Base-by-base conservation (phyloP, 2,888 invertebrate species). In the Nebria brevicollis region DNA sequence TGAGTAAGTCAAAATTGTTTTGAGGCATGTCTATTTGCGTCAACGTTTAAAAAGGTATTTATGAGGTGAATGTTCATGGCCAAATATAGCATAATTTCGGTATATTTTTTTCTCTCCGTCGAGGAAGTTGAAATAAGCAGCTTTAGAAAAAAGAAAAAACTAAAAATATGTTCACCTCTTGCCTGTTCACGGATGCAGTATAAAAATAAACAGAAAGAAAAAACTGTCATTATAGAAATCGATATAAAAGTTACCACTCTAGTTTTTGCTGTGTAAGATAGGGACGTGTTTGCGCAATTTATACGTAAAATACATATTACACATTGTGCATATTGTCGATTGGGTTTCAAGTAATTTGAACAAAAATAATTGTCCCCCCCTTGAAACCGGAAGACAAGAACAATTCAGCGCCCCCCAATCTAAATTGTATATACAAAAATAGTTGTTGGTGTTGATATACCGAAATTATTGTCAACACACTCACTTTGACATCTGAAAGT, bases 141-240 rank as follows among this genome's bases (percentile, higher is more conserved):
- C 25, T 70, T 54, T 11, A 65, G 34, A 66, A 75, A 75, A 75
- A 75, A 75, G n/a, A 74, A 20, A 11, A 13, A 6, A 41, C 26
- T 66, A 75, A 64, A 66, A 65, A 75, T 75, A 75, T 75, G 54
- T 75, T 75, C 65, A 65, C 66, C 54, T 66, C 13, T 25, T 65
- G n/a, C 64, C 75, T 25, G 65, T 41, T 65, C 26, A 64, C 25
- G 43, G 65, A 41, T 34, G 25, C 34, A 73, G 54, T 73, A 43
- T 73, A 73, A 73, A 73, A 73, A 73, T 73, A 73, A 54, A 54
- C 54, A 11, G 54, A 54, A 54, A 54, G 54, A 54, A 54, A 54
- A 54, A 54, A 54, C 11, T 54, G 54, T 54, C 54, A 54, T 54
- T 54, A 54, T 54, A 54, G 54, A 54, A 54, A 54, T 54, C 54